Evolutionary conservation across 2,797 vertebrate species (phyloP), one percentile per base, ranked within the genome.

Genomic region (Esox lucius): DNA sequence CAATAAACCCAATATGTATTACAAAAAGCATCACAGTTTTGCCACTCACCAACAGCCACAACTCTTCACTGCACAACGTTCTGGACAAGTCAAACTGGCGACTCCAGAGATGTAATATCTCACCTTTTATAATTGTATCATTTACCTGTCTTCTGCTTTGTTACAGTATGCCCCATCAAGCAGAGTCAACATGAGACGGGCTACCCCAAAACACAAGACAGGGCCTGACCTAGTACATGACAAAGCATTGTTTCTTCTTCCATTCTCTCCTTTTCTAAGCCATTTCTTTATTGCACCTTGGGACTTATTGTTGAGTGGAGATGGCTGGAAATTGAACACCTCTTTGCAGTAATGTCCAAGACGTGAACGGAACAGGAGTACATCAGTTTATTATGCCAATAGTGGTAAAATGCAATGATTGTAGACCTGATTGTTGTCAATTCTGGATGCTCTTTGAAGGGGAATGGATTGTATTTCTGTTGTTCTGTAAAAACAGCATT

Each of bases 181-280:
- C 75, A n/a, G 16, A 83, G n/a, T 76, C 66, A 75, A 73, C 83
- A 76, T 85, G 80, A 81, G 48, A 66, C 66, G 51, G 35, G n/a
- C 68, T 74, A 83, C 83, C 73, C 87, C 82, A 86, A 67, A 73
- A 74, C 68, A 61, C 56, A 35, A 19, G 77, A 87, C 89, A 90
- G 80, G 78, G 48, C 51, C 65, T 94, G 94, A 95, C 93, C 93
- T 91, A 92, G 73, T 87, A 89, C 53, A 24, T 72, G 77, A 93
- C 91, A 93, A 93, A 91, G 89, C 68, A 1, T 65, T 6, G 64
- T 66, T 79, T 85, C 84, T 74, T 76, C 71, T 16, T 67, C 78
- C 78, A 82, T 89, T 72, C 49, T 80, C 72, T 75, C 67, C 28
- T 67, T 78, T 80, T 83, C 71, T 7, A 22, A 53, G 83, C 78